These are phyloP conservation scores for Pristionchus exspectatus DNA, from an alignment of 2,888 invertebrate species.

Conservation along the genomic window DNA sequence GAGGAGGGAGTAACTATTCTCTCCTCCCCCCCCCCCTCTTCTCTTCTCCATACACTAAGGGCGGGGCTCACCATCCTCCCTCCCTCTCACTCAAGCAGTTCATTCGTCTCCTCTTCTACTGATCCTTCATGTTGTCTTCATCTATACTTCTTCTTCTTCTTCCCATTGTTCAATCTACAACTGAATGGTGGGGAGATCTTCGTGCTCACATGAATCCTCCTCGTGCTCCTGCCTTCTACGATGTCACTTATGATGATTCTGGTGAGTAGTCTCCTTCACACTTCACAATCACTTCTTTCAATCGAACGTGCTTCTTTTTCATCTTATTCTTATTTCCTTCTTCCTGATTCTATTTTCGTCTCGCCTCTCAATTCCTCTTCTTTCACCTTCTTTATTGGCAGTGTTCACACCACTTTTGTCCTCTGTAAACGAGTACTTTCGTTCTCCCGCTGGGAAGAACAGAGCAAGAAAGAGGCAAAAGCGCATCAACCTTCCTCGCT, in stretches of 20 bases:
- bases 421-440: constrained; percentile 40
- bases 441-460: constrained; percentile 27
- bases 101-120: constrained; percentile 21
- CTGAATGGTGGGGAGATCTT: constrained; percentile 78
- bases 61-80: constrained; percentile 34
- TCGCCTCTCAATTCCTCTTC: constrained; percentile 23
- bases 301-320: neutral
- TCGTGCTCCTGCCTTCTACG: constrained; percentile 74
- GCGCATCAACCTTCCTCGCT: constrained; percentile 14
- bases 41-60: constrained; percentile 38
- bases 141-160: constrained; percentile 48
- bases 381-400: neutral
- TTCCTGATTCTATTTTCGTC: constrained; percentile 32
- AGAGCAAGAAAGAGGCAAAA: neutral
- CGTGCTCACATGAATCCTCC: constrained; percentile 77
- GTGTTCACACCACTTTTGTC: constrained; percentile 37
- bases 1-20: neutral
- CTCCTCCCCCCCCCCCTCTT: constrained; percentile 1
- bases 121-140: constrained; percentile 41
- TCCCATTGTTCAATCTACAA: constrained; percentile 65
- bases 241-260: constrained; percentile 77
- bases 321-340: neutral
- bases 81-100: constrained; percentile 49
- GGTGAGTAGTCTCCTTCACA: constrained; percentile 60
- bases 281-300: neutral